phyloP scores from a whole-genome alignment of 2,797 vertebrate genomes.

The Hipposideros larvatus region DNA sequence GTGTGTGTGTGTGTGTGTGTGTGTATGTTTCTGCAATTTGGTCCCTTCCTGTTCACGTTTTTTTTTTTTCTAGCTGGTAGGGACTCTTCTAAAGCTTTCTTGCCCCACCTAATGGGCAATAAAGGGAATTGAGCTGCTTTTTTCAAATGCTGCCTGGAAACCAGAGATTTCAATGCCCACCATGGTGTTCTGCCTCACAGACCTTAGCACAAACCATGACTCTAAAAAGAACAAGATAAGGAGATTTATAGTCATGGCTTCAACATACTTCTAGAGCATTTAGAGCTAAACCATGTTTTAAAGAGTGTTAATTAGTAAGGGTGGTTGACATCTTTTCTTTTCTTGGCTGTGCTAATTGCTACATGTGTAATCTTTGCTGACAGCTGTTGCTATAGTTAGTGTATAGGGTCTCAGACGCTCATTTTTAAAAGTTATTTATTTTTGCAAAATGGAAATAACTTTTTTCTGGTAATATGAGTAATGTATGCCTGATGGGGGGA shows the following conservation, averaged over 20 bases:
- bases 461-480: constrained; percentile 15
- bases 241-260: constrained; percentile 8
- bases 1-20: neutral
- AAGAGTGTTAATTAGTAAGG: constrained; percentile 26
- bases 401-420: constrained; percentile 54
- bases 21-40: neutral
- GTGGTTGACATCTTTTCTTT: constrained; percentile 43
- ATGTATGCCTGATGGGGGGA: neutral
- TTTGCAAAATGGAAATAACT: constrained; percentile 38
- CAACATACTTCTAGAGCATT: neutral
- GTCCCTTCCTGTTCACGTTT: neutral
- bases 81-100: constrained; percentile 67
- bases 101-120: constrained; percentile 76
- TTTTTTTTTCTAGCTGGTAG: neutral
- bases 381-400: constrained; percentile 41
- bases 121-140: constrained; percentile 25
- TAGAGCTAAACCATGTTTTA: neutral
- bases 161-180: too few species aligned
- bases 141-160: neutral
- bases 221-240: constrained; percentile 8
- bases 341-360: constrained; percentile 49
- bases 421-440: constrained; percentile 47
- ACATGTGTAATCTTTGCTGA: constrained; percentile 45
- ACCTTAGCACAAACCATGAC: constrained; percentile 45
- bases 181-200: neutral